Conservation (phyloP, 2,113 vertebrate species). For the Cairina moschata region DNA sequence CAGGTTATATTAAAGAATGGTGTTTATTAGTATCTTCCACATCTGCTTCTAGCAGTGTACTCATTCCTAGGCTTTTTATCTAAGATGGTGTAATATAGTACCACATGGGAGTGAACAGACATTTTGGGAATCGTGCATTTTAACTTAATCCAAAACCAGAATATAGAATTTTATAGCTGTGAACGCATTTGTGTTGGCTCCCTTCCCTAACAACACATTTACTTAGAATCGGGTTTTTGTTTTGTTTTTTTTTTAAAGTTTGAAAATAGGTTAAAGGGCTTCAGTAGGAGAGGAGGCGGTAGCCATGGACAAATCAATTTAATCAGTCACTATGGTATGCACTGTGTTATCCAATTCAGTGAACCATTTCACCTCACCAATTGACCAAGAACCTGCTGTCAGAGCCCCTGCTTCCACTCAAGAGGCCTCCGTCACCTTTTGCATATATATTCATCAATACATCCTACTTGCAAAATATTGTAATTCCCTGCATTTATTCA, state of each 20-base stretch:
- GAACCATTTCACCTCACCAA: slow-evolving; percentile 63
- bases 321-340: slow-evolving; percentile 67
- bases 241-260: not conserved
- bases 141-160: not conserved
- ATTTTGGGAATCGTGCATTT: not conserved
- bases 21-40: not conserved
- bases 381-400: slow-evolving; percentile 57
- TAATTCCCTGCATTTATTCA: not conserved
- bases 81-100: not conserved
- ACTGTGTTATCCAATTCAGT: slow-evolving; percentile 67
- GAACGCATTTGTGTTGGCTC: slow-evolving; percentile 11
- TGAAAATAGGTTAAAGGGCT: slow-evolving; percentile 54
- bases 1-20: not conserved
- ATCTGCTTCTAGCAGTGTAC: not conserved
- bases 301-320: slow-evolving; percentile 59
- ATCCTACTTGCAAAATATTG: not conserved
- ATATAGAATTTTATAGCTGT: not conserved
- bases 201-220: not conserved
- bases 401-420: slow-evolving; percentile 42
- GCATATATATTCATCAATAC: not conserved
- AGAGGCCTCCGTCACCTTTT: slow-evolving; percentile 9
- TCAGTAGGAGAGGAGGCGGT: slow-evolving; percentile 24
- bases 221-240: not conserved
- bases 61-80: not conserved
- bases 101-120: not conserved